Evolutionary conservation across 2,797 vertebrate species (phyloP), one percentile per base, ranked within the genome.

Genomic region (Fistularia tabacaria): DNA sequence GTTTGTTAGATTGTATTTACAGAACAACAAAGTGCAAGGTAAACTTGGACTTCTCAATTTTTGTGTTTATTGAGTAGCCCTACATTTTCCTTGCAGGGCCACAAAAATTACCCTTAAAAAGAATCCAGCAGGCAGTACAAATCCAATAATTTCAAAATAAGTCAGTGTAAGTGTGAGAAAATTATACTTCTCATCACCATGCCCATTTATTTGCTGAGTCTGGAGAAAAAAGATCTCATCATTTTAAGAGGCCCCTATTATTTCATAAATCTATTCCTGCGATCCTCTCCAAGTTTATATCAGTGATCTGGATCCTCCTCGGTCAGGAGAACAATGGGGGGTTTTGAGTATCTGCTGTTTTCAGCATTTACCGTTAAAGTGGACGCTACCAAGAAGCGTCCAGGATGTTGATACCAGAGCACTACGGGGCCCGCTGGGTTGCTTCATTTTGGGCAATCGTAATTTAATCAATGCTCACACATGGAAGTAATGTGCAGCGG

Each of bases 141-240:
- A 83, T 78, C 59, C 60, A 71, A 64, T 74, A 62, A 76, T 70
- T 74, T 76, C 54, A 50, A 75, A 82, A 75, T 75, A 76, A 69
- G 67, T 68, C 59, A 11, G 53, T 42, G 41, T 65, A 76, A 73
- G 59, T 74, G 64, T 74, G 61, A 83, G 76, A 82, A 78, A 83
- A 74, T 46, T 12, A 51, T 55, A 57, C 48, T 39, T 57, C 46
- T 71, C 57, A 38, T 73, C 54, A 54, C 14, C 45, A 47, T 36
- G 51, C 47, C 12, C 53, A 67, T 61, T 72, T 69, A 69, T 79
- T 65, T 69, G 70, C 73, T 71, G 67, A 85, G 56, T 66, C 62
- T 10, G 54, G 57, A 58, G 64, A 71, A 84, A 83, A 67, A 72
- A 54, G 57, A 77, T 73, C 62, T 78, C 69, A 56, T 72, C 50